These are phyloP conservation scores for Apis dorsata DNA, from an alignment of 1,140 invertebrate genomes.

Conservation along the genomic window DNA sequence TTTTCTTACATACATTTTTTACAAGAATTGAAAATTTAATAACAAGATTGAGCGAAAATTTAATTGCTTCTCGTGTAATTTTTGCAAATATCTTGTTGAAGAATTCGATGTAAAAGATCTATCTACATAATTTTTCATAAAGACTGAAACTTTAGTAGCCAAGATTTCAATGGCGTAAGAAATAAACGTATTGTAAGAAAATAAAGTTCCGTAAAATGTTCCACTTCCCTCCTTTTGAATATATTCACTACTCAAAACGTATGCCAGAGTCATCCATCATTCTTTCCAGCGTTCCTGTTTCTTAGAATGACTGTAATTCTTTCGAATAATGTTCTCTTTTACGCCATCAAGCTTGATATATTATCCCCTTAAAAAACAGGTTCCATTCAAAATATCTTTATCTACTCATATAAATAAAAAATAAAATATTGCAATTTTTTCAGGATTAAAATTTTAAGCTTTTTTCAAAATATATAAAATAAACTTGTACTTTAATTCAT, in stretches of 20 bases:
- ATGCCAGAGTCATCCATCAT: slow-evolving; percentile 16
- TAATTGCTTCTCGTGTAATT: too few species aligned
- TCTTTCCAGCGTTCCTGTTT: not conserved
- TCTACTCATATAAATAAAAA: not conserved
- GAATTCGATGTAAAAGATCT: too few species aligned
- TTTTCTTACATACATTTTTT: not conserved
- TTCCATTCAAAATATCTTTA: not conserved
- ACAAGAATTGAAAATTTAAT: not conserved
- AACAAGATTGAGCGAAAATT: not conserved
- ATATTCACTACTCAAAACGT: not conserved
- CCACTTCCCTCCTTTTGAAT: slow-evolving; percentile 23
- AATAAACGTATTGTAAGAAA: not conserved
- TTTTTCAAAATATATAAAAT: too few species aligned
- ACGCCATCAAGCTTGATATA: slow-evolving; percentile 17
- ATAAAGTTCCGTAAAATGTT: slow-evolving; percentile 20
- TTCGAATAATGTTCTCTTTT: slow-evolving; percentile 20
- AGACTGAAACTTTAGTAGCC: not conserved
- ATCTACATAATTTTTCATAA: not conserved
- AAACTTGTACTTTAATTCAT: too few species aligned
- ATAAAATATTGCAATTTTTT: too few species aligned
- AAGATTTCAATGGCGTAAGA: not conserved
- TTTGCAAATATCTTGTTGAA: too few species aligned
- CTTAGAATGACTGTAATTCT: not conserved
- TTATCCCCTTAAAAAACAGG: not conserved
- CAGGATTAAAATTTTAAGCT: too few species aligned